Evolutionary conservation across 2,113 vertebrate genomes (phyloP).

Genomic region (Sterrhoptilus dennistouni): DNA sequence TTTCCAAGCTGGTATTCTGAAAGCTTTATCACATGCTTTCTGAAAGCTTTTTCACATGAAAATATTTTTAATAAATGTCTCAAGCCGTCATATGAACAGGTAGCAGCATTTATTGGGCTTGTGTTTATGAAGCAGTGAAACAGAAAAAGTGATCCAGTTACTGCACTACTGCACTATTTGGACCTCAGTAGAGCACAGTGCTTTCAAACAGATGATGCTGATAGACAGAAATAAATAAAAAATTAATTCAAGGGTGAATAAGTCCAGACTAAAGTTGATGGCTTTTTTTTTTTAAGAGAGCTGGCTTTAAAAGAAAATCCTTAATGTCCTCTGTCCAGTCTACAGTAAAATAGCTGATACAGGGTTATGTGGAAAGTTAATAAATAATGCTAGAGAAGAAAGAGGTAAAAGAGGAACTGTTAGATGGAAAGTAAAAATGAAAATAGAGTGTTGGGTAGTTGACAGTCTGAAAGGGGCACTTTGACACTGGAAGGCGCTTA

Average conservation of each 20-base stretch:
- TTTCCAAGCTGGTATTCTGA: not conserved
- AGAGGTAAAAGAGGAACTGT: not conserved
- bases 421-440: not conserved
- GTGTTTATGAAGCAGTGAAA: not conserved
- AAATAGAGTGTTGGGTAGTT: not conserved
- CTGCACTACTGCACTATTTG: not conserved
- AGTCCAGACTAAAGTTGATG: not conserved
- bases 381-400: conserved; percentile 4
- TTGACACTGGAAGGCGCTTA: not conserved
- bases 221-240: not conserved
- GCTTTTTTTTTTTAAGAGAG: not conserved
- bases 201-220: not conserved
- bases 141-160: not conserved
- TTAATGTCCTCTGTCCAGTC: not conserved
- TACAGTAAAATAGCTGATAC: not conserved
- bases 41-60: not conserved
- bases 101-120: not conserved
- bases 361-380: not conserved
- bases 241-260: not conserved
- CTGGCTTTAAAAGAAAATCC: not conserved
- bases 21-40: not conserved
- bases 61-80: not conserved
- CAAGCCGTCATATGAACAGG: not conserved
- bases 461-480: not conserved
- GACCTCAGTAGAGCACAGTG: not conserved